A percentile compares a stretch with the other conserved stretches of the same genome.
These are phyloP conservation scores for Lontra canadensis DNA, from an alignment of 2,113 vertebrate genomes.

Conservation along the genomic window DNA sequence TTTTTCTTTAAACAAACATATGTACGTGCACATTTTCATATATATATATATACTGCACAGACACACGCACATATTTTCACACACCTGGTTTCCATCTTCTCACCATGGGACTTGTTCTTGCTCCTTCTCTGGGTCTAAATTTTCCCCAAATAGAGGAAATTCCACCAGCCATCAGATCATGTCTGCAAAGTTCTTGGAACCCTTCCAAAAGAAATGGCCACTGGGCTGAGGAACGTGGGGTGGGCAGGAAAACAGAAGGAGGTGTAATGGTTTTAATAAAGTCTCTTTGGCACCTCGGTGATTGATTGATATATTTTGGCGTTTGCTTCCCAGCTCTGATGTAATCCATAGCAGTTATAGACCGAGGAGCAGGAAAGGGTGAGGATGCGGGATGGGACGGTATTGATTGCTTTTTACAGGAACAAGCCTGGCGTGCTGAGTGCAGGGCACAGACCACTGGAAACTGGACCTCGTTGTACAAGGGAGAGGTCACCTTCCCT, in stretches of 20 bases:
- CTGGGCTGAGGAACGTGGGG: conserved; percentile 58
- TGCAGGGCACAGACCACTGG: background rate
- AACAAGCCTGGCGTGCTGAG: background rate
- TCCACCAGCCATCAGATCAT: conserved; percentile 79
- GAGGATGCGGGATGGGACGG: conserved; percentile 45
- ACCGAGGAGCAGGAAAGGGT: conserved; percentile 56
- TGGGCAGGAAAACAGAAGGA: conserved; percentile 65
- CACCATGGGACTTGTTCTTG: conserved; percentile 67
- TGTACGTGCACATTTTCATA: conserved; percentile 27
- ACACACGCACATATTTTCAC: conserved; percentile 39
- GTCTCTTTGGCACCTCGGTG: conserved; percentile 65
- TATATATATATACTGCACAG: background rate
- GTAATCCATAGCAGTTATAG: conserved; percentile 71
- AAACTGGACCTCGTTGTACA: background rate
- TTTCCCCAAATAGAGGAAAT: conserved; percentile 75
- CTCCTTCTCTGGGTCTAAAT: conserved; percentile 64
- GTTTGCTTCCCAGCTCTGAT: conserved; percentile 56
- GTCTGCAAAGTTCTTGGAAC: conserved; percentile 75
- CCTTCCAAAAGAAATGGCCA: conserved; percentile 76
- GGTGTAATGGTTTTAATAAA: conserved; percentile 73
- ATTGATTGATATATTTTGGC: conserved; percentile 75
- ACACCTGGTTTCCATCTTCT: conserved; percentile 79
- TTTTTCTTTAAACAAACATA: conserved; percentile 65
- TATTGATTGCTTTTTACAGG: conserved; percentile 65
- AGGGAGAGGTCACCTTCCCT: background rate